phyloP scores from a whole-genome alignment of 2,113 vertebrate genomes.

The Anas platyrhynchos region DNA sequence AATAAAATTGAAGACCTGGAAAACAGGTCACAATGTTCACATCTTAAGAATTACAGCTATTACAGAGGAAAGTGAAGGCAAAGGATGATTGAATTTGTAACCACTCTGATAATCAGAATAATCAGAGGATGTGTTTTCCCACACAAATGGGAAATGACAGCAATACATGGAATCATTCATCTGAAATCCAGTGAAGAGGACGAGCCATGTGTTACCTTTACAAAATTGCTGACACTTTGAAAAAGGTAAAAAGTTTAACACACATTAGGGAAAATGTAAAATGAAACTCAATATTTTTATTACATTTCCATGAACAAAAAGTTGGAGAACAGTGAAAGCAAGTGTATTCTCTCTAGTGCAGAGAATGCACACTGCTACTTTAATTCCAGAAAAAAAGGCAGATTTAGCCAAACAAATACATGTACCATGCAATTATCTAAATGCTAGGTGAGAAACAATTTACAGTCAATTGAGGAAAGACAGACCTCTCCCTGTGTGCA shows the following conservation, averaged over 20 bases:
- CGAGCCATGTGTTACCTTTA: not conserved
- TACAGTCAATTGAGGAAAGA: not conserved
- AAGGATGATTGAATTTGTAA: not conserved
- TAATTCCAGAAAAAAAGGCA: not conserved
- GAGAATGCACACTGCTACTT: not conserved
- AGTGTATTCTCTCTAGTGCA: not conserved
- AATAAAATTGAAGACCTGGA: not conserved
- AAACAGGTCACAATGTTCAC: not conserved
- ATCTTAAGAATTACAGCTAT: constrained; percentile 1
- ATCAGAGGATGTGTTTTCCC: not conserved
- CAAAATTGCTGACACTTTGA: not conserved
- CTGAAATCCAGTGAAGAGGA: not conserved
- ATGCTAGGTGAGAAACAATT: not conserved
- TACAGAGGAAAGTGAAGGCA: not conserved
- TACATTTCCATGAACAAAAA: not conserved
- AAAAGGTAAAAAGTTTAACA: not conserved
- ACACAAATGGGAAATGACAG: not conserved
- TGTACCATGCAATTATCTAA: fast-evolving
- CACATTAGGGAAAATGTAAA: not conserved
- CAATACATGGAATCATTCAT: not conserved
- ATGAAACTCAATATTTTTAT: not conserved
- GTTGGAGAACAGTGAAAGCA: not conserved
- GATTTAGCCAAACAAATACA: not conserved
- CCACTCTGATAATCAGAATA: not conserved
- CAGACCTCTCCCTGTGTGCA: not conserved